A percentile compares a stretch with the other conserved stretches of the same genome.
These are phyloP conservation scores for Fulica atra DNA, from an alignment of 2,113 vertebrate genomes.

Conservation along the genomic window DNA sequence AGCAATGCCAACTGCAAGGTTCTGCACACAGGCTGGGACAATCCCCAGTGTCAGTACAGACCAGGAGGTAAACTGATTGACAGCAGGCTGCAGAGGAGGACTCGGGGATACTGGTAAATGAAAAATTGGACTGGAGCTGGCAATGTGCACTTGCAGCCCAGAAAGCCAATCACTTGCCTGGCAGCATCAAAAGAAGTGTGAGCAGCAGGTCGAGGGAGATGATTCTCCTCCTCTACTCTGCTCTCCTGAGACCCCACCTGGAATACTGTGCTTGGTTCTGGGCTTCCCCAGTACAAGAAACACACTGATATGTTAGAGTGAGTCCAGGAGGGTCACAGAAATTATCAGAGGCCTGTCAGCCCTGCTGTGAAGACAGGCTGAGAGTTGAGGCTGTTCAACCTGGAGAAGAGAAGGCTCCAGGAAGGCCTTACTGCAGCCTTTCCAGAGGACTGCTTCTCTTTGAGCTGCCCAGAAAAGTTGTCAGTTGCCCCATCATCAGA, in stretches of 20 bases:
- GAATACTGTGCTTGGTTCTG: too few relatives aligned
- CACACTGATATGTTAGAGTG: too few relatives aligned
- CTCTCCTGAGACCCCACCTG: too few relatives aligned
- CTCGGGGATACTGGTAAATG: neutral
- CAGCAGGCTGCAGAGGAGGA: neutral
- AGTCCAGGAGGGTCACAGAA: too few relatives aligned
- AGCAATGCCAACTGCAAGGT: neutral
- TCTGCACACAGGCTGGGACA: neutral
- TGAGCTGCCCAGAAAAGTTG: neutral
- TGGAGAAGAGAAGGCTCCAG: neutral
- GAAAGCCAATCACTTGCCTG: neutral
- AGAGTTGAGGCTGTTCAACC: too few relatives aligned
- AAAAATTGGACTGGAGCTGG: neutral
- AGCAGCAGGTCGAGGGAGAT: neutral
- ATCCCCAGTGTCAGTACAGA: neutral
- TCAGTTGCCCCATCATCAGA: neutral
- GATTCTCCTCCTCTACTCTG: neutral
- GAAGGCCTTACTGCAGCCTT: neutral
- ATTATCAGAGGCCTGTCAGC: too few relatives aligned
- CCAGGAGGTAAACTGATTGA: neutral
- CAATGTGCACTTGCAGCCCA: neutral
- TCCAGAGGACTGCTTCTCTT: neutral
- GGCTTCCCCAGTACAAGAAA: too few relatives aligned
- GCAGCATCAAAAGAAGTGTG: neutral
- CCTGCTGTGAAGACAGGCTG: too few relatives aligned